Conservation (phyloP, 2,797 vertebrate species). For the Gymnocypris eckloni region DNA sequence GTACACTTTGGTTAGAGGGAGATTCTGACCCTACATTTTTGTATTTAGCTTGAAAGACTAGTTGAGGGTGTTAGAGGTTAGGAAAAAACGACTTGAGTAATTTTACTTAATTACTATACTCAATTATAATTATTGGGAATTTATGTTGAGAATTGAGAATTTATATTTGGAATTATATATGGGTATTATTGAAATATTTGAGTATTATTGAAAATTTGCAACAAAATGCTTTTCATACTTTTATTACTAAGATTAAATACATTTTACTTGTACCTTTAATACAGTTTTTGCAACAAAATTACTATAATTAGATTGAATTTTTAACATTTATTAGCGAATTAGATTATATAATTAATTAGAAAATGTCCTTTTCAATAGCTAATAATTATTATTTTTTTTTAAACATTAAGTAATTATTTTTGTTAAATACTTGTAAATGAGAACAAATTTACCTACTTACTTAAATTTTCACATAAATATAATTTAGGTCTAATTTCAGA, state of each 20-base stretch:
- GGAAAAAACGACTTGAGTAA: not conserved
- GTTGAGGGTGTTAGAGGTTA: not conserved
- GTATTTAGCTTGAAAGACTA: not conserved
- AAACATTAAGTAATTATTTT: not conserved
- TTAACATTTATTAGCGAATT: not conserved
- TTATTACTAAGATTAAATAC: not conserved
- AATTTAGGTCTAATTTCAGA: not conserved
- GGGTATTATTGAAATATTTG: not conserved
- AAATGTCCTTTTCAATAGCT: not conserved
- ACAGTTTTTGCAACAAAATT: not conserved
- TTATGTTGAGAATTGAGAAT: not conserved
- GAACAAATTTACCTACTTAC: not conserved
- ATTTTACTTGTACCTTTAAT: not conserved
- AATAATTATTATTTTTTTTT: not conserved
- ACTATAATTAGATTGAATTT: not conserved
- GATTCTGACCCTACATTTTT: not conserved
- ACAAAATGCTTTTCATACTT: not conserved
- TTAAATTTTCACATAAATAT: not conserved
- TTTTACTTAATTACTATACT: not conserved
- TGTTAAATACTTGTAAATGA: not conserved
- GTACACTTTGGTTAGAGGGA: conserved; percentile 57
- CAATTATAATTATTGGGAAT: not conserved
- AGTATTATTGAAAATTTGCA: not conserved
- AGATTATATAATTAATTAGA: not conserved
- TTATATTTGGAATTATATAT: not conserved